Evolutionary conservation across 1,140 invertebrate species (phyloP).

Genomic region (Aphelenchoides besseyi): DNA sequence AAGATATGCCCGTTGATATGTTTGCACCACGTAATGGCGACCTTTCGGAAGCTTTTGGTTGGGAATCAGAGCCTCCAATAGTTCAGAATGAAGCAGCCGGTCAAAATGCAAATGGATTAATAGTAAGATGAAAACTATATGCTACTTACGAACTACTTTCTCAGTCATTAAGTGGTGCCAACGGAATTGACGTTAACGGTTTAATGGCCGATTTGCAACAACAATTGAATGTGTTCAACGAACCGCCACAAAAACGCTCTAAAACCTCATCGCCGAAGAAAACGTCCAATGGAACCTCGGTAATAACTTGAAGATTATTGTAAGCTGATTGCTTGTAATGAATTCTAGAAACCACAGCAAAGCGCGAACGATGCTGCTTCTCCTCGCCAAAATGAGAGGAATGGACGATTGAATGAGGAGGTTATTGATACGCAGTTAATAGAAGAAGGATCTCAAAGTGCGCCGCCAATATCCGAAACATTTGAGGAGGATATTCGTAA

Average conservation of each 20-base stretch:
- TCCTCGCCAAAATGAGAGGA: background rate
- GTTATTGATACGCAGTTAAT: conserved; percentile 6
- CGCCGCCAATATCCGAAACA: background rate
- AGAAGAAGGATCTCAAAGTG: background rate
- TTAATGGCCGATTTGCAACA: conserved; percentile 16
- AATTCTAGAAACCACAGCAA: background rate
- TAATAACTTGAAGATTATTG: background rate
- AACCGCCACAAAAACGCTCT: background rate
- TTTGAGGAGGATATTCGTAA: conserved; percentile 1
- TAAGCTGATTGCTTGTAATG: background rate
- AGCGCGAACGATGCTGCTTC: background rate
- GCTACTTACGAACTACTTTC: too few species aligned
- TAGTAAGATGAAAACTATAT: too few species aligned
- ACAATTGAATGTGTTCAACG: background rate
- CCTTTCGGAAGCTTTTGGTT: background rate
- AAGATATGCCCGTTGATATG: background rate
- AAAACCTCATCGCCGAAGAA: background rate
- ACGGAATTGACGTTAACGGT: background rate
- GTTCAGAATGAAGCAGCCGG: background rate
- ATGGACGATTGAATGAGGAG: background rate
- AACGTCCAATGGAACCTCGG: background rate
- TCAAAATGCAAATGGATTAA: background rate
- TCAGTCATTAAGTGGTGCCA: conserved; percentile 3
- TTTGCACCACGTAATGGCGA: background rate
- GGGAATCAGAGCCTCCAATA: background rate